Conservation (phyloP, 2,888 invertebrate species). For the Mechanitis messenoides region DNA sequence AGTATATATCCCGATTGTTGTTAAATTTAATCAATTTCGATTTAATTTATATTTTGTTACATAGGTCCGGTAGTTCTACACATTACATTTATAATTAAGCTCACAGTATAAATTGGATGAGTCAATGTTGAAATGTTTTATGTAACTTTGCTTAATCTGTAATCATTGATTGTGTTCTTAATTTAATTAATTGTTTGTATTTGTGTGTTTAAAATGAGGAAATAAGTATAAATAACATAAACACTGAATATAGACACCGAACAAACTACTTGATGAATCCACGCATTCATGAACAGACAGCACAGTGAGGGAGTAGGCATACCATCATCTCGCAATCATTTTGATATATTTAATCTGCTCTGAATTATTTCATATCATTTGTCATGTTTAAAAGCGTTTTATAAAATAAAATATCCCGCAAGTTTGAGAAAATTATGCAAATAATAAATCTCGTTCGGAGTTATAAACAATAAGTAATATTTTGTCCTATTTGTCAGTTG, state of each 20-base stretch:
- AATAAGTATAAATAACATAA: slow-evolving; percentile 29
- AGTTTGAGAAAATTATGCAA: slow-evolving; percentile 17
- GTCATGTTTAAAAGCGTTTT: slow-evolving; percentile 10
- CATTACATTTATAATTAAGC: slow-evolving; percentile 27
- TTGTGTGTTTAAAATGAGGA: not conserved
- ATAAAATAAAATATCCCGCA: slow-evolving; percentile 28
- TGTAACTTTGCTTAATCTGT: no score
- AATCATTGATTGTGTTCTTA: no score
- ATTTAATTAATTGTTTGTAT: not conserved
- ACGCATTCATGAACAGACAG: slow-evolving; percentile 36
- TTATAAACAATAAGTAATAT: slow-evolving; percentile 35
- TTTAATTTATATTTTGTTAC: slow-evolving; percentile 17
- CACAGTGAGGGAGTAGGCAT: slow-evolving; percentile 39
- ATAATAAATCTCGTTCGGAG: slow-evolving; percentile 31
- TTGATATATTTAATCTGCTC: not conserved
- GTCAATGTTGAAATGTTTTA: slow-evolving; percentile 10
- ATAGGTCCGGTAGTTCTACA: slow-evolving; percentile 15
- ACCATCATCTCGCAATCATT: slow-evolving; percentile 35
- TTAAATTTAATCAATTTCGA: not conserved
- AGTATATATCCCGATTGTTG: not conserved
- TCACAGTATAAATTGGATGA: slow-evolving; percentile 16
- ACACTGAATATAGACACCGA: slow-evolving; percentile 32
- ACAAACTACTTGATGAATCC: slow-evolving; percentile 41
- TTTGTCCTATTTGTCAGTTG: slow-evolving; percentile 39
- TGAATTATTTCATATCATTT: slow-evolving; percentile 22